A percentile compares a stretch with the other conserved stretches of the same genome.
These are phyloP conservation scores for Otus sunia DNA, from an alignment of 2,113 vertebrate species.

Conservation along the genomic window DNA sequence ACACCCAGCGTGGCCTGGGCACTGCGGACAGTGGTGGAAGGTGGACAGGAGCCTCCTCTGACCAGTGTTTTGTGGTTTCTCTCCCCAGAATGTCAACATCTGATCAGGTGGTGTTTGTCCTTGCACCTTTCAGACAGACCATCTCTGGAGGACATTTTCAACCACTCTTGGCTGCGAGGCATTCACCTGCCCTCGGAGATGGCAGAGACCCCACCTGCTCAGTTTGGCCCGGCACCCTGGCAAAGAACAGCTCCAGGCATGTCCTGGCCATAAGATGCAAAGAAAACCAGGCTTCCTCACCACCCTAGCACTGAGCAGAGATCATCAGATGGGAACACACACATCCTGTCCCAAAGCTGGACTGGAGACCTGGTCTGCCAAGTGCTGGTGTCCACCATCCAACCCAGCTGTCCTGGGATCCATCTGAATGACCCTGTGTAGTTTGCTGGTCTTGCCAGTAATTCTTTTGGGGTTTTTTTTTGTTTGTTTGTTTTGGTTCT, in stretches of 20 bases:
- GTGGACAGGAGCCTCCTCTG: neutral
- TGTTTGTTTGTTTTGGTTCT: neutral
- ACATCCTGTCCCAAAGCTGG: constrained; percentile 52
- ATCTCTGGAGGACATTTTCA: constrained; percentile 89
- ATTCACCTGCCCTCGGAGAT: constrained; percentile 75
- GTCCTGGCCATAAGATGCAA: neutral
- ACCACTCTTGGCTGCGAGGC: constrained; percentile 91
- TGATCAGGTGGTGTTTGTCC: constrained; percentile 90
- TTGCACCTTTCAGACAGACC: constrained; percentile 88
- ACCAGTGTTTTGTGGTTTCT: neutral
- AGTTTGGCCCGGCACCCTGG: constrained; percentile 82
- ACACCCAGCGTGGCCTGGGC: neutral
- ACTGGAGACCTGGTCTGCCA: neutral
- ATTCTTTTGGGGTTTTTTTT: neutral
- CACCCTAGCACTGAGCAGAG: constrained; percentile 33
- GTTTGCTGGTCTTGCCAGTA: neutral
- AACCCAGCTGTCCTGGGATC: constrained; percentile 3
- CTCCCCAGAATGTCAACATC: constrained; percentile 87
- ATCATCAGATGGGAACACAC: constrained; percentile 43
- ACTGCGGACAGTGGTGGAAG: rapidly evolving
- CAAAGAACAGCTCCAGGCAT: constrained; percentile 56
- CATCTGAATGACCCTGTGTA: neutral
- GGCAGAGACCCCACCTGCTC: constrained; percentile 86
- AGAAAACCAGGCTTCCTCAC: neutral
- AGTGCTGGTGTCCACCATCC: neutral